Evolutionary conservation across 2,888 invertebrate species (phyloP).

Genomic region (Alloplasta piceator): DNA sequence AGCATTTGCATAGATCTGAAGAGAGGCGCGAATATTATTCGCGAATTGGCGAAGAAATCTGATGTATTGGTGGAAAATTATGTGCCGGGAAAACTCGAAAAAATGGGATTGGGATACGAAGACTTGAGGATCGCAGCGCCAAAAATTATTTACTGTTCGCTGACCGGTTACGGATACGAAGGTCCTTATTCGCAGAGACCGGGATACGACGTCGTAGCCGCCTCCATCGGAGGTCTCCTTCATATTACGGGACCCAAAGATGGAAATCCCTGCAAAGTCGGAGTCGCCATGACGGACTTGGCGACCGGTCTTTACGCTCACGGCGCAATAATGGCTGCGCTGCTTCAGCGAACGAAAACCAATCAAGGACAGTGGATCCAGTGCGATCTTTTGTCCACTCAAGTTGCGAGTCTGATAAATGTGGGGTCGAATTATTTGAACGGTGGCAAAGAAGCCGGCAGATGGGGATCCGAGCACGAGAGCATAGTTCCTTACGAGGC

Average conservation of each 20-base stretch:
- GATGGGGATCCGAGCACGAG: slow-evolving; percentile 97
- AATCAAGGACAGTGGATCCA: slow-evolving; percentile 96
- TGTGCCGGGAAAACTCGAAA: slow-evolving; percentile 93
- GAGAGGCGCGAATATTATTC: slow-evolving; percentile 87
- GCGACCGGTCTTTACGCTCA: slow-evolving; percentile 97
- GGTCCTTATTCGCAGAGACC: slow-evolving; percentile 94
- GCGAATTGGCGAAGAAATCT: slow-evolving; percentile 89
- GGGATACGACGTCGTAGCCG: slow-evolving; percentile 98
- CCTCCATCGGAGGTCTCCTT: slow-evolving; percentile 95
- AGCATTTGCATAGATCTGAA: slow-evolving; percentile 95
- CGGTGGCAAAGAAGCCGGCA: slow-evolving; percentile 89
- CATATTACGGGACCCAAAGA: slow-evolving; percentile 94
- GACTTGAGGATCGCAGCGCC: slow-evolving; percentile 89
- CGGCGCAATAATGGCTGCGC: slow-evolving; percentile 96
- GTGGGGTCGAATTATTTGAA: slow-evolving; percentile 96
- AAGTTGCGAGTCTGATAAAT: slow-evolving; percentile 94
- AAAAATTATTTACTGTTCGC: slow-evolving; percentile 94
- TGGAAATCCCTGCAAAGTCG: slow-evolving; percentile 95
- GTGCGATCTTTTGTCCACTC: slow-evolving; percentile 96
- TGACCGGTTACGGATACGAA: slow-evolving; percentile 95
- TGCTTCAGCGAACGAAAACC: slow-evolving; percentile 90
- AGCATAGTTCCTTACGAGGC: slow-evolving; percentile 98
- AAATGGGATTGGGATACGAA: slow-evolving; percentile 92
- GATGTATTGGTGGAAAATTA: slow-evolving; percentile 98
- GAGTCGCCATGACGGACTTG: slow-evolving; percentile 96